These are phyloP conservation scores for Zosterops hypoxanthus DNA, from an alignment of 2,113 vertebrate genomes.

Conservation along the genomic window DNA sequence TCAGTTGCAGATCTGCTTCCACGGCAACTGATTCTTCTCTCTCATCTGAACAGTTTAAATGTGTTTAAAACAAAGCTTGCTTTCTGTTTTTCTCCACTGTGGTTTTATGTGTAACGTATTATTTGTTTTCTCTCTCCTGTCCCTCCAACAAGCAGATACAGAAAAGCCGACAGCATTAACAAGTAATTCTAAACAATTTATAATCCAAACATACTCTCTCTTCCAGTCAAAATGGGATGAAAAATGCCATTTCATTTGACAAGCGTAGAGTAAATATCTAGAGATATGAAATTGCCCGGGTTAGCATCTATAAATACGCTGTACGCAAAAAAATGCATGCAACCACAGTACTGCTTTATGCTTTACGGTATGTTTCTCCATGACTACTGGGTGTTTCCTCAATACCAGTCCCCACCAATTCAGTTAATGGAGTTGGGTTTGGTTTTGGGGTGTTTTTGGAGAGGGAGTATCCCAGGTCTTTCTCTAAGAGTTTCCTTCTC, in stretches of 20 bases:
- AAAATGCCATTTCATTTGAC: conserved; percentile 40
- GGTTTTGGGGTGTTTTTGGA: neutral
- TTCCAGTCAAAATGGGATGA: conserved; percentile 32
- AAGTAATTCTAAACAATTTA: conserved; percentile 47
- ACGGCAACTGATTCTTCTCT: conserved; percentile 30
- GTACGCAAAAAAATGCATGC: neutral
- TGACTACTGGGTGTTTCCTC: neutral
- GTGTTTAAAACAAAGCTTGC: conserved; percentile 33
- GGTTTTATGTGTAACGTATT: conserved; percentile 1
- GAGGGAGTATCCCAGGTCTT: neutral
- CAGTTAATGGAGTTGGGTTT: neutral
- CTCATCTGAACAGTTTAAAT: conserved; percentile 37
- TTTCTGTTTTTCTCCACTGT: neutral
- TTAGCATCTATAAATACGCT: conserved; percentile 7
- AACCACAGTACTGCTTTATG: neutral
- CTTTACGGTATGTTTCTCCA: neutral
- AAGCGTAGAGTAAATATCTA: conserved; percentile 19
- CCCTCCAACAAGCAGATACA: conserved; percentile 14
- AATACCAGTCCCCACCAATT: neutral
- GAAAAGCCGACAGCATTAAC: conserved; percentile 26
- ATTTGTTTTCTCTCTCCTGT: neutral
- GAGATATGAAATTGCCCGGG: neutral
- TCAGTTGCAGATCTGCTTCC: conserved; percentile 49
- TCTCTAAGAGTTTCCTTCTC: neutral
- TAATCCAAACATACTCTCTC: conserved; percentile 11